Conservation (phyloP, 2,797 vertebrate species). For the Propithecus perrieri region DNA sequence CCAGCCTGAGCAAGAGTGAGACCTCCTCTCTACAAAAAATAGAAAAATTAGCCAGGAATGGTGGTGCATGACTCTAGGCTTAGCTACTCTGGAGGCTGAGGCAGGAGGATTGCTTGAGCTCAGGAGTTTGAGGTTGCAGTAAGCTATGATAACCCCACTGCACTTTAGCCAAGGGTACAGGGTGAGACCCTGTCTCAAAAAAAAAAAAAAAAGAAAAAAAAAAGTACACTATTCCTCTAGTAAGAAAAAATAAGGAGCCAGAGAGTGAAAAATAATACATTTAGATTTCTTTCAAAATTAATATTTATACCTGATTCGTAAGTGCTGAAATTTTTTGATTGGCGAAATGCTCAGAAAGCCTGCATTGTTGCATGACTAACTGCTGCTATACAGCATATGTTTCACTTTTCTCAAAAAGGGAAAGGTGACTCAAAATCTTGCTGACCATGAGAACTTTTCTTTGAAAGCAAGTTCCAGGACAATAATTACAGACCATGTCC, state of each 20-base stretch:
- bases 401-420: background rate
- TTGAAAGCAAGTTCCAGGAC: background rate
- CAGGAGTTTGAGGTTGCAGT: background rate
- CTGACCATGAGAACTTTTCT: background rate
- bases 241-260: background rate
- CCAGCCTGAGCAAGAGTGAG: background rate
- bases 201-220: background rate
- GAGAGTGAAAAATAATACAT: background rate
- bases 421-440: background rate
- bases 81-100: background rate
- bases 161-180: background rate
- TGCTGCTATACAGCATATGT: fast-evolving
- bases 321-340: background rate
- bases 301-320: background rate
- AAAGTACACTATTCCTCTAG: background rate
- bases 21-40: background rate
- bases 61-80: background rate
- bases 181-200: background rate
- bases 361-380: background rate
- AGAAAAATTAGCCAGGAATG: background rate
- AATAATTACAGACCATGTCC: background rate
- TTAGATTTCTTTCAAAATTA: background rate
- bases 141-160: background rate
- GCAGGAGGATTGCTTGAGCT: background rate
- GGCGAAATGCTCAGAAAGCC: background rate